A percentile compares a stretch with the other conserved stretches of the same genome.
phyloP scores from a whole-genome alignment of 2,797 vertebrate species.

The Agapornis canus region DNA sequence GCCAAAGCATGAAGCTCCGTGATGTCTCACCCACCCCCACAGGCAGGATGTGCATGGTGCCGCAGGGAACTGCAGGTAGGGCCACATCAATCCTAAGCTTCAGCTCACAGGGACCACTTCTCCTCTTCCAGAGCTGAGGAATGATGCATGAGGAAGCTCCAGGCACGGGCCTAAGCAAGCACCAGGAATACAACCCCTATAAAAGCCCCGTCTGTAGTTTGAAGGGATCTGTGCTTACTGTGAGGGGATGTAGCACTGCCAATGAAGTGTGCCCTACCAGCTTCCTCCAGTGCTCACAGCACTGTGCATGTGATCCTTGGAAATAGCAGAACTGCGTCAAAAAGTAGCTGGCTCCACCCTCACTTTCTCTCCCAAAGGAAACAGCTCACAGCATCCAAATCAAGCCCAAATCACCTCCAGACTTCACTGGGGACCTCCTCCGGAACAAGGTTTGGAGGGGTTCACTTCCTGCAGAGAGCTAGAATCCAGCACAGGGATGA shows the following conservation, averaged over 20 bases:
- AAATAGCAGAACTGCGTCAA: constrained; percentile 65
- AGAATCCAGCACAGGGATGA: not conserved
- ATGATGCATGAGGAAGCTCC: not conserved
- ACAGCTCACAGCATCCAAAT: constrained; percentile 35
- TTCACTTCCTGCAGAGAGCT: not conserved
- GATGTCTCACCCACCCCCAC: not conserved
- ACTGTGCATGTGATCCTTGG: constrained; percentile 42
- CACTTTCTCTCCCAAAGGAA: not conserved
- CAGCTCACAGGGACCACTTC: not conserved
- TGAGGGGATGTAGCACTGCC: not conserved
- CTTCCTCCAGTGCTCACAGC: not conserved
- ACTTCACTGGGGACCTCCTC: not conserved
- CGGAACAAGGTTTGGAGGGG: not conserved
- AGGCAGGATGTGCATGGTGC: not conserved
- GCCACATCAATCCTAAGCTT: constrained; percentile 1
- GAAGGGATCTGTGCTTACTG: not conserved
- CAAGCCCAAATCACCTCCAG: constrained; percentile 1
- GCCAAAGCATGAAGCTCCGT: not conserved
- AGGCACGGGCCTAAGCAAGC: not conserved
- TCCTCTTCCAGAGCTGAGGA: not conserved
- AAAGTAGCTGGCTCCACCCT: constrained; percentile 61
- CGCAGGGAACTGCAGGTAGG: not conserved
- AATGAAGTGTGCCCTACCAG: not conserved
- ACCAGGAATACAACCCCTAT: not conserved
- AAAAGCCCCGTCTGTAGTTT: not conserved